These are phyloP conservation scores for Hassar affinis DNA, from an alignment of 2,113 vertebrate genomes.

Conservation along the genomic window DNA sequence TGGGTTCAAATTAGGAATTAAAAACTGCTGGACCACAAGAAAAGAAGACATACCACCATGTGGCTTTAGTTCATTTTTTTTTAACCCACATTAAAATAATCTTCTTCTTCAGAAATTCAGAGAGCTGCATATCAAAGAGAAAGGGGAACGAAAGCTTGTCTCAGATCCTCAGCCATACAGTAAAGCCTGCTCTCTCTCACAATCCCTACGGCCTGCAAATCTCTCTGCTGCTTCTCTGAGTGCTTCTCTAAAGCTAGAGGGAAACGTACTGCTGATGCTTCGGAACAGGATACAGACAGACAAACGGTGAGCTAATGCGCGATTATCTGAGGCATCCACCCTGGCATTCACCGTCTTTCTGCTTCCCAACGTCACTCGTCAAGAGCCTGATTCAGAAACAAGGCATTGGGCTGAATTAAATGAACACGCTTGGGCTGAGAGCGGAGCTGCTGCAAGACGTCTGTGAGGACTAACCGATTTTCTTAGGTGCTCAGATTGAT, in stretches of 20 bases:
- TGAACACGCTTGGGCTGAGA: neutral
- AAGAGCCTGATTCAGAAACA: neutral
- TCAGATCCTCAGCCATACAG: conserved; percentile 36
- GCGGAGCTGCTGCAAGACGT: neutral
- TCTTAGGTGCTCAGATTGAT: neutral
- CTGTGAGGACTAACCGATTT: neutral
- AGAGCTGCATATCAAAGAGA: conserved; percentile 12
- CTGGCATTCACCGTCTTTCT: no score
- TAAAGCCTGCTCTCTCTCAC: conserved; percentile 5
- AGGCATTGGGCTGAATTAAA: conserved; percentile 13
- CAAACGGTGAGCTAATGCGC: conserved; percentile 68
- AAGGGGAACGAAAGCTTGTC: conserved; percentile 13
- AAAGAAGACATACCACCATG: neutral
- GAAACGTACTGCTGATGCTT: conserved; percentile 54
- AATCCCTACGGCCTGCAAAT: conserved; percentile 22
- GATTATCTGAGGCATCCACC: conserved; percentile 60
- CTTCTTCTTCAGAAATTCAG: conserved; percentile 19
- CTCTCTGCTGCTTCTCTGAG: neutral
- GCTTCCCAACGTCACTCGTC: neutral
- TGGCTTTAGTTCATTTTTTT: neutral
- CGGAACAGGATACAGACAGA: conserved; percentile 26
- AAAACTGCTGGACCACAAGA: neutral
- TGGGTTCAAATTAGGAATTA: neutral
- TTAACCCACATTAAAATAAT: conserved; percentile 6
- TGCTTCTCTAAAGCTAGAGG: conserved; percentile 11